A percentile compares a stretch with the other conserved stretches of the same genome.
These are phyloP conservation scores for Magallana nippona DNA, from an alignment of 2,888 invertebrate species.

Conservation along the genomic window DNA sequence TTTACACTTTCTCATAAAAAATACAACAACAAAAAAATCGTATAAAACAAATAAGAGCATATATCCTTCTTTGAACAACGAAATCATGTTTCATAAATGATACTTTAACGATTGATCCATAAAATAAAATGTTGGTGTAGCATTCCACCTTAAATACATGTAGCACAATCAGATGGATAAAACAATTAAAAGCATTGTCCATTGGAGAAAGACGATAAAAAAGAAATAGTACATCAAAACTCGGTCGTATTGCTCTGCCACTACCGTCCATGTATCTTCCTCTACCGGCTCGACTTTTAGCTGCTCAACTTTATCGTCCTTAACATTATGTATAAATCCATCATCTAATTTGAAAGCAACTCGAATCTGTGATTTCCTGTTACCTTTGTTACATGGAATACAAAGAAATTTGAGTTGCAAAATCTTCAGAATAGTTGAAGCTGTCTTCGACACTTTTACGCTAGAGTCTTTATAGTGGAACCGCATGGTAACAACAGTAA, in stretches of 20 bases:
- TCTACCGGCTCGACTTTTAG: not conserved
- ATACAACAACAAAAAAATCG: no score
- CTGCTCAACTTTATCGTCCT: not conserved
- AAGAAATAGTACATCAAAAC: not conserved
- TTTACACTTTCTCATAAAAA: no score
- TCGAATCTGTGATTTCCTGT: not conserved
- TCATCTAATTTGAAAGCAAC: not conserved
- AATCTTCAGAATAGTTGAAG: not conserved
- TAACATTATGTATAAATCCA: not conserved
- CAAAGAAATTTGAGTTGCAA: not conserved
- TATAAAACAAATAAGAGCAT: no score
- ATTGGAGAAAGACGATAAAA: not conserved
- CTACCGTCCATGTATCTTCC: not conserved
- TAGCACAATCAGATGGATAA: not conserved
- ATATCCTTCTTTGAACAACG: no score
- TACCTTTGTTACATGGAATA: not conserved
- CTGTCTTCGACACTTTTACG: not conserved
- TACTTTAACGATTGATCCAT: no score
- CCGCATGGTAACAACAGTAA: not conserved
- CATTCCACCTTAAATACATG: no score
- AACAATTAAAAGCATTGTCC: not conserved
- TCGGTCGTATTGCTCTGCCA: not conserved
- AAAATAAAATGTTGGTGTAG: no score
- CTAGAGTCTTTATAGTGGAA: not conserved
- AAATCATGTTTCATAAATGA: no score